Evolutionary conservation across 2,113 vertebrate species (phyloP).

Genomic region (Aspidoscelis tigris): DNA sequence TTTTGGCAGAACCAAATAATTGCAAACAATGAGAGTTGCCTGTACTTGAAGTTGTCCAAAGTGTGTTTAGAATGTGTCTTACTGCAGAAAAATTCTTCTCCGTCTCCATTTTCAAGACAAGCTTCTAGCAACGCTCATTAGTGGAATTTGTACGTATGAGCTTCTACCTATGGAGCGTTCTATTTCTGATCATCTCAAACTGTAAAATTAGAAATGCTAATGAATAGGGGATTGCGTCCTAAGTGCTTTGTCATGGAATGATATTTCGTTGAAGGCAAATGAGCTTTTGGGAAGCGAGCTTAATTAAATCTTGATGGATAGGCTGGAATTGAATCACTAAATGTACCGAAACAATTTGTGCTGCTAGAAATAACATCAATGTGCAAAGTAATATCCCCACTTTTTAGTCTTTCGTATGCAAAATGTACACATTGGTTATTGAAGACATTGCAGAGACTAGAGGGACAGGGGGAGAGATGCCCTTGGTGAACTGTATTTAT

Average conservation of each 20-base stretch:
- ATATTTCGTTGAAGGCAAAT: constrained; percentile 5
- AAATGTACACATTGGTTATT: constrained; percentile 7
- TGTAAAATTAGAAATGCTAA: constrained; percentile 13
- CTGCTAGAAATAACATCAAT: constrained; percentile 27
- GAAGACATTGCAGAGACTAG: neutral
- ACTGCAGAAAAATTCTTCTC: neutral
- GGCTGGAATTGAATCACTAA: constrained; percentile 21
- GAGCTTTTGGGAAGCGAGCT: neutral
- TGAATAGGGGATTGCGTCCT: neutral
- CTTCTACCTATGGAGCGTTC: neutral
- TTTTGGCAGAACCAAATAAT: no score
- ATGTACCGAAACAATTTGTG: neutral
- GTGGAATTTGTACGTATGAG: neutral
- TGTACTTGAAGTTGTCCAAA: no score
- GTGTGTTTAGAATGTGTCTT: no score
- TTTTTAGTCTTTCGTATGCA: neutral
- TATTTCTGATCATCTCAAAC: constrained; percentile 3
- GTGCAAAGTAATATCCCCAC: neutral
- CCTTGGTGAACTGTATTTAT: neutral
- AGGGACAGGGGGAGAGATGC: neutral
- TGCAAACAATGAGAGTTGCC: no score
- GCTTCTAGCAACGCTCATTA: neutral
- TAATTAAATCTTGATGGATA: constrained; percentile 28
- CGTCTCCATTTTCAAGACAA: neutral
- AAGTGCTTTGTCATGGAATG: constrained; percentile 12